phyloP scores from a whole-genome alignment of 2,797 vertebrate genomes.

The Spinus pinus region DNA sequence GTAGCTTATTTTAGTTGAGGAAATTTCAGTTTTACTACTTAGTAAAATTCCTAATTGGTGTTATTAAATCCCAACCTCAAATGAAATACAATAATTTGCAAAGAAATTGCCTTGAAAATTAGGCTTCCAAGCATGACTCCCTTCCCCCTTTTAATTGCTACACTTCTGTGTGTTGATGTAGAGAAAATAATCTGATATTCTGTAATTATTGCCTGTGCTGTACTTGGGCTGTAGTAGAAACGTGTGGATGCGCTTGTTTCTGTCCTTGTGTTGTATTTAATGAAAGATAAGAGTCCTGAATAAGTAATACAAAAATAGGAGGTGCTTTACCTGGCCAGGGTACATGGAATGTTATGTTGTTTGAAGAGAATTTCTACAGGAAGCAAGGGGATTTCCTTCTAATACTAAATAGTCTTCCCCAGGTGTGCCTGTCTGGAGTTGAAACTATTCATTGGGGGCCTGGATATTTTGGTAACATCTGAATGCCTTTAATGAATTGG shows the following conservation, averaged over 20 bases:
- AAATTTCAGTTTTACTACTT: constrained; percentile 11
- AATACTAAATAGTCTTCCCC: neutral
- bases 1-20: constrained; percentile 24
- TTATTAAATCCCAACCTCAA: constrained; percentile 31
- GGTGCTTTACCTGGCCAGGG: neutral
- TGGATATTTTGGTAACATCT: neutral
- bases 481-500: neutral
- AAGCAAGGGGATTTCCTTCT: neutral
- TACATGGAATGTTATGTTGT: fast-evolving
- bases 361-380: neutral
- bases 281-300: neutral
- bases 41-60: constrained; percentile 5
- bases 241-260: neutral
- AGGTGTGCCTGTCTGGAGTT: neutral
- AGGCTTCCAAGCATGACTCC: neutral
- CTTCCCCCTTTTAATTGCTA: neutral
- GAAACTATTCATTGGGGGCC: neutral
- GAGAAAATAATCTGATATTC: neutral
- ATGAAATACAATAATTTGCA: constrained; percentile 1
- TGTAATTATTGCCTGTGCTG: neutral
- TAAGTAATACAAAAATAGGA: neutral
- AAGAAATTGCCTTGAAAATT: neutral
- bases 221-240: neutral
- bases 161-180: neutral
- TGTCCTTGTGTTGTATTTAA: neutral